Evolutionary conservation across 2,113 vertebrate genomes (phyloP).

Genomic region (Coptodon bakossiorum): DNA sequence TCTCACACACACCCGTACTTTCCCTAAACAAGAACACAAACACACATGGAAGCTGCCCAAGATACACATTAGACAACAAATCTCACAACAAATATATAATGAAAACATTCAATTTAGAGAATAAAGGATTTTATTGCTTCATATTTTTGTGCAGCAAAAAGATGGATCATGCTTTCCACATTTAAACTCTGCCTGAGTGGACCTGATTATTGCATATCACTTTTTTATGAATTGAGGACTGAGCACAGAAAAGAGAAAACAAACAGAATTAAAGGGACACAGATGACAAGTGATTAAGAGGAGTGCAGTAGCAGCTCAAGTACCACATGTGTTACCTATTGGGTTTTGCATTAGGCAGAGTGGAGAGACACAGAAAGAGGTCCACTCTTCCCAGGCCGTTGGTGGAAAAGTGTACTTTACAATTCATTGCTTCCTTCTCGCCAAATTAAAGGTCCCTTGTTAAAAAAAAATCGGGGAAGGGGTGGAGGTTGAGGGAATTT

Average conservation of each 20-base stretch:
- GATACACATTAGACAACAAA: neutral
- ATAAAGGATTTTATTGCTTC: neutral
- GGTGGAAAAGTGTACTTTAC: conserved; percentile 57
- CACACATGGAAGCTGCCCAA: neutral
- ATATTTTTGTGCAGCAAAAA: neutral
- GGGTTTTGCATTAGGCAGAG: neutral
- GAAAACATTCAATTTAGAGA: neutral
- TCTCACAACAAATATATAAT: neutral
- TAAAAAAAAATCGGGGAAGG: conserved; percentile 25
- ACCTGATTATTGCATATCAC: neutral
- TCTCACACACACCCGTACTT: neutral
- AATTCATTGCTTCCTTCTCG: conserved; percentile 66
- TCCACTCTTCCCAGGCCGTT: conserved; percentile 32
- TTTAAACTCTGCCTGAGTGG: neutral
- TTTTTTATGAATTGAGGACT: neutral
- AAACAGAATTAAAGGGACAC: neutral
- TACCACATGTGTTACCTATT: conserved; percentile 51
- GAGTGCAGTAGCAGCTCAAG: neutral
- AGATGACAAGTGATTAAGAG: neutral
- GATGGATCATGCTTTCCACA: neutral
- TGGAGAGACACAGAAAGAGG: neutral
- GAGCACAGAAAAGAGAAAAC: neutral
- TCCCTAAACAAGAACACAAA: neutral
- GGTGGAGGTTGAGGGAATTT: neutral
- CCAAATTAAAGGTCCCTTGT: conserved; percentile 66